Evolutionary conservation across 2,888 invertebrate genomes (phyloP).

Genomic region (Trachelus stipa): DNA sequence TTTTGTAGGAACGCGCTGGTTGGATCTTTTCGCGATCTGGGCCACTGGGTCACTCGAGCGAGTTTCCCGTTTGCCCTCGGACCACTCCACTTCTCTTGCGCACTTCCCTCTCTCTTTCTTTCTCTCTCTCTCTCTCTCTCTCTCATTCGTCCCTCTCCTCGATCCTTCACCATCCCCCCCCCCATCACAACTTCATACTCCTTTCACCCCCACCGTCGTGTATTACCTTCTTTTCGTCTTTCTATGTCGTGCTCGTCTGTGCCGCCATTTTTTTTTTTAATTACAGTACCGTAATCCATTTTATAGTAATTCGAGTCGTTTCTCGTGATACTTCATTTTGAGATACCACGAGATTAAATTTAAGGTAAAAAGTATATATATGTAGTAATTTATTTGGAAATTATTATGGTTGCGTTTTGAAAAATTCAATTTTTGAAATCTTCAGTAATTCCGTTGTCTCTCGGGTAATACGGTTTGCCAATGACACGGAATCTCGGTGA

Average conservation of each 20-base stretch:
- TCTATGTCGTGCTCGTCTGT: neutral
- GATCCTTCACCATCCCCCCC: neutral
- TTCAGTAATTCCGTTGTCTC: no score
- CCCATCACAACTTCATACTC: neutral
- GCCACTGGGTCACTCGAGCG: constrained; percentile 59
- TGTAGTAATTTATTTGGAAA: neutral
- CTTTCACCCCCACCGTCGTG: neutral
- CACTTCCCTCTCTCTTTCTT: constrained; percentile 14
- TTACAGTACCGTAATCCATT: neutral
- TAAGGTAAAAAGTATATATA: neutral
- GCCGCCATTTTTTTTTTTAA: neutral
- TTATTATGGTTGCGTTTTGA: neutral
- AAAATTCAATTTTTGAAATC: neutral
- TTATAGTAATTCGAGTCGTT: neutral
- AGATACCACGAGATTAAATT: neutral
- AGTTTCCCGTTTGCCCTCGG: constrained; percentile 57
- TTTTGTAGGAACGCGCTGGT: constrained; percentile 28
- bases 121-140: constrained; percentile 12
- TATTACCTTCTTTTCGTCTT: neutral
- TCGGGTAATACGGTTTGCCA: neutral
- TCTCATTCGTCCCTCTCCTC: neutral
- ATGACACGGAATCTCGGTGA: neutral
- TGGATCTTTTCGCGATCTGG: constrained; percentile 46
- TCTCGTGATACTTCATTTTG: neutral
- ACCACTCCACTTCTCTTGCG: constrained; percentile 8